Base-by-base conservation (phyloP, 1,140 invertebrate species). In the Paracyclopina nana region DNA sequence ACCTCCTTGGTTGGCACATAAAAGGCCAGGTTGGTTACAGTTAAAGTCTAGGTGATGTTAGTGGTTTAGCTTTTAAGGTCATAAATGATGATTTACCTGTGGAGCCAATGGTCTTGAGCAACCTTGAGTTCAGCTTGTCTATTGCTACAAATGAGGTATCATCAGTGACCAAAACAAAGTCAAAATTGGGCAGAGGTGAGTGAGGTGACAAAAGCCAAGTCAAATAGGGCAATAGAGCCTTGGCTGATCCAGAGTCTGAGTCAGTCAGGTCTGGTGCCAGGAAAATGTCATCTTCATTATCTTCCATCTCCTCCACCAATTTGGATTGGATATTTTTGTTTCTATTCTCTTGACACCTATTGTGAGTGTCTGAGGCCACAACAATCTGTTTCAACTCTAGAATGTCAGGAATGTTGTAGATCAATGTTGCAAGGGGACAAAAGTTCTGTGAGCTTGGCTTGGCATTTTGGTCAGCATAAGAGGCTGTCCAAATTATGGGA, bases 271-370 rank as follows among this genome's bases (percentile, higher is more conserved):
- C 45, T 4, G 45, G 45, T n/a, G n/a, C n/a, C 6, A 48, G 16
- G 25, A 48, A 48, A 14, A 48, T 28, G 14, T 28, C 30, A 20
- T 48, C 45, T 26, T 48, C 45, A 26, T 26, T 16, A 28, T 48
- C 45, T 20, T 48, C 45, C 6, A 48, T 28, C 16, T 48, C 45
- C 22, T 48, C 45, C 45, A 48, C 45, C 12, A 48, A 16, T 22
- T 48, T 48, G 3, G 25, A 26, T 4, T 16, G 20, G 6, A 20
- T 48, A 29, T 48, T 48, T 29, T 48, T 28, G 16, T 48, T 48
- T 22, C 30, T 48, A 29, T 48, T 48, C 11, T 26, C 27, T 8
- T 48, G 45, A 18, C 45, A 48, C 18, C 30, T 48, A 29, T 48
- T 48, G 6, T 48, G 45, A 29, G 45, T 48, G 4, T 6, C 22